Evolutionary conservation across 2,797 vertebrate genomes (phyloP).

Genomic region (Megalops cyprinoides): DNA sequence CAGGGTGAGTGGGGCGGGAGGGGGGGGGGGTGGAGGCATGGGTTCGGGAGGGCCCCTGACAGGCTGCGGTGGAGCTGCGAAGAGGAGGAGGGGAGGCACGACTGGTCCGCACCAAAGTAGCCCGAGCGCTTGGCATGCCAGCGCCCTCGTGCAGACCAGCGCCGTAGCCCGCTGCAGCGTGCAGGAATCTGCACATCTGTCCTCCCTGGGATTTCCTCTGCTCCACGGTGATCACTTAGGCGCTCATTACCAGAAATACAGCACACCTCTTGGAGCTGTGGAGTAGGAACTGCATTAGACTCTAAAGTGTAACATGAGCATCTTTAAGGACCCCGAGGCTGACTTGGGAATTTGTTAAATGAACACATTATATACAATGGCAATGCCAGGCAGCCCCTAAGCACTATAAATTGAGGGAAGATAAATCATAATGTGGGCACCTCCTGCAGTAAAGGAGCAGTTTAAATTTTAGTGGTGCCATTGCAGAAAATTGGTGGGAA

Average conservation of each 20-base stretch:
- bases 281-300: not conserved
- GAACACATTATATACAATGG: constrained; percentile 8
- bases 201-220: not conserved
- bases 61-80: not conserved
- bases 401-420: not conserved
- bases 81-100: not conserved
- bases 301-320: not conserved
- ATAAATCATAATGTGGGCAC: not conserved
- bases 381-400: constrained; percentile 2
- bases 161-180: not conserved
- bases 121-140: not conserved
- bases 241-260: not conserved
- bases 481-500: not conserved
- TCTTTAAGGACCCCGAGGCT: not conserved
- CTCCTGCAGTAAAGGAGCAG: not conserved
- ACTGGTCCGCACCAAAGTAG: no score
- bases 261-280: not conserved
- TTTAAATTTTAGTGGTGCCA: not conserved
- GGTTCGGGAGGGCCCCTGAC: not conserved
- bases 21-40: not conserved
- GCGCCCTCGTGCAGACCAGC: not conserved
- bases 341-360: constrained; percentile 2
- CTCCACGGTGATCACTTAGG: not conserved
- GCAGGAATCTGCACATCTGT: not conserved
- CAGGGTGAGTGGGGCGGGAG: not conserved